Base-by-base conservation (phyloP, 1,140 invertebrate species). In the Lordiphosa collinella region DNA sequence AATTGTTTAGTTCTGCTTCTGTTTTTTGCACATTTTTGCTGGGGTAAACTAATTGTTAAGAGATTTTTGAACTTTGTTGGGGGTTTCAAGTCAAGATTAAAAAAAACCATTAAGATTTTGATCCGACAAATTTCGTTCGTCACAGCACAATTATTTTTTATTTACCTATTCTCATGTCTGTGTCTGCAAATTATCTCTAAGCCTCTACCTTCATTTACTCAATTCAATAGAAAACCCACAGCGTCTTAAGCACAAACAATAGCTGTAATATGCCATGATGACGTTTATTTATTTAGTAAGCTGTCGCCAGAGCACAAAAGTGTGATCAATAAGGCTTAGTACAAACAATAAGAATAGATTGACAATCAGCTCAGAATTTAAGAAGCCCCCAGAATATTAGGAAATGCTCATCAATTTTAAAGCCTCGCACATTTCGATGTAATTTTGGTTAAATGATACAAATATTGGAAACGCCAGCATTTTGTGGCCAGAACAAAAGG, bases 401-500 rank as follows among this genome's bases (percentile, higher is more conserved):
- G 11, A 22, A 22, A 10, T 22, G 29, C 22, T 44, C 29, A 52
- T 51, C 50, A 62, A 62, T 40, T 54, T 63, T 44, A 41, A 46
- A 66, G 62, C 62, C 61, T 51, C 25, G 8, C 25, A 29, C 25
- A 37, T 47, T 40, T 32, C 10, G 8, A 6, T 36, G 14, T 37
- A 14, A 12, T 13, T 13, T 34, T 22, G 47, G 36, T 18, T 35
- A 36, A 65, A 56, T 65, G 62, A 65, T 64, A 41, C 58, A 61
- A 57, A 66, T 66, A 66, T 66, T 66, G 63, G 56, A 63, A 13
- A 13, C 37, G 60, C 43, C 50, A 46, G 12, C 51, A 65, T 18
- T 56, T 35, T 36, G 34, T 49, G 62, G 44, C 38, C 58, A 25
- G 48, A 12, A 12, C 14, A 16, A 29, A 57, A 46, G 57, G 62